These are phyloP conservation scores for Heliconius hewitsoni DNA, from an alignment of 1,140 invertebrate species.

Conservation along the genomic window DNA sequence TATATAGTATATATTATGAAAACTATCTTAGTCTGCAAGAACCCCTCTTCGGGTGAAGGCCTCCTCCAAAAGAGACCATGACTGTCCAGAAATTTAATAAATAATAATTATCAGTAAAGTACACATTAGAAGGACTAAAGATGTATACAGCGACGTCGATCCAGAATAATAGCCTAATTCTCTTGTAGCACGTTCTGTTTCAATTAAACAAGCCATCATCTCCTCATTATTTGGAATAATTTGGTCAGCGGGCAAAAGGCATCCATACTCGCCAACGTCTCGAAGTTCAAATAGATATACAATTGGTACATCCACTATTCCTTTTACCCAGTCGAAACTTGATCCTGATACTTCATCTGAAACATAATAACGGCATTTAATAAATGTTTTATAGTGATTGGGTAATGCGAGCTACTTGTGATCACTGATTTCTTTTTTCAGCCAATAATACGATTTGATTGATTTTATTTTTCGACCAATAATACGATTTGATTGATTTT, in stretches of 20 bases:
- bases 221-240: slow-evolving; percentile 89
- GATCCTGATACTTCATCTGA: slow-evolving; percentile 82
- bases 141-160: slow-evolving; percentile 12
- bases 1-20: too few species aligned
- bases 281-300: slow-evolving; percentile 86
- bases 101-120: background rate
- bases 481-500: too few species aligned
- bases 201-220: slow-evolving; percentile 84
- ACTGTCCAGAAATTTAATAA: background rate
- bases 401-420: too few species aligned
- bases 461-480: too few species aligned
- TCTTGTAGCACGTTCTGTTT: slow-evolving; percentile 82
- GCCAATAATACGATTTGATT: too few species aligned
- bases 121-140: background rate
- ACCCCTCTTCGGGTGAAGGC: too few species aligned
- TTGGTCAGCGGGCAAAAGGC: slow-evolving; percentile 88
- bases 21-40: too few species aligned
- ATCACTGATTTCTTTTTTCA: too few species aligned
- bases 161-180: slow-evolving; percentile 54
- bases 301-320: slow-evolving; percentile 84
- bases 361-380: slow-evolving; percentile 35
- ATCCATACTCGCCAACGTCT: slow-evolving; percentile 85
- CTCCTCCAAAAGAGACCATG: too few species aligned
- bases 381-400: background rate
- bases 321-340: slow-evolving; percentile 90